A percentile compares a stretch with the other conserved stretches of the same genome.
phyloP scores from a whole-genome alignment of 2,113 vertebrate species.

The Lophotis ruficrista region DNA sequence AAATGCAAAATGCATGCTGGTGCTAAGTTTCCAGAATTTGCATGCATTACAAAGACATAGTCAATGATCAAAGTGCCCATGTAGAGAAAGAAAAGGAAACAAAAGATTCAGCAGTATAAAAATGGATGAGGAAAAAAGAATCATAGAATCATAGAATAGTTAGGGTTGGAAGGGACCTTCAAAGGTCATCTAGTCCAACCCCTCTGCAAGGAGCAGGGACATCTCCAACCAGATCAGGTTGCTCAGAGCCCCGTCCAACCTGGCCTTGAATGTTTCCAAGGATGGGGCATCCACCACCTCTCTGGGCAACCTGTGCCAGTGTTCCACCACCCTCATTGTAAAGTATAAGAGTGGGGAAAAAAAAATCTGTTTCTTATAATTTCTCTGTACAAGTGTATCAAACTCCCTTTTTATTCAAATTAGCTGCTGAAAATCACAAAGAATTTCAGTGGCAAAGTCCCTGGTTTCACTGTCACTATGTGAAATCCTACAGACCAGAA shows the following conservation, averaged over 20 bases:
- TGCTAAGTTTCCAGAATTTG: background rate
- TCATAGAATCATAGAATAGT: too few relatives aligned
- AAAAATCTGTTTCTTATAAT: background rate
- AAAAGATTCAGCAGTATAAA: background rate
- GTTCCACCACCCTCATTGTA: too few relatives aligned
- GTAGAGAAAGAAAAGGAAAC: background rate
- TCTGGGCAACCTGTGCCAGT: too few relatives aligned
- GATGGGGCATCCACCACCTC: too few relatives aligned
- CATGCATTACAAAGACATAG: background rate
- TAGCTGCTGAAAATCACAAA: background rate
- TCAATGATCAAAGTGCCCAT: background rate
- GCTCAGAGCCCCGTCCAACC: too few relatives aligned
- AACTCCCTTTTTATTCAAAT: background rate
- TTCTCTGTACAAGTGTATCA: background rate
- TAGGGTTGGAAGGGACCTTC: too few relatives aligned
- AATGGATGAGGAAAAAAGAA: background rate
- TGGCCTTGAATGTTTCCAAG: too few relatives aligned
- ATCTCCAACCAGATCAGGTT: too few relatives aligned
- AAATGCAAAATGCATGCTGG: background rate
- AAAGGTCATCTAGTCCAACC: too few relatives aligned
- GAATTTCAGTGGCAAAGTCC: background rate
- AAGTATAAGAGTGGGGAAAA: rapidly evolving
- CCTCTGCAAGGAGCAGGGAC: too few relatives aligned
- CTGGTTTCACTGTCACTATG: background rate
- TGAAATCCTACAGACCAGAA: background rate